These are phyloP conservation scores for Osedax fenrisi DNA, from an alignment of 2,888 invertebrate species.

Conservation along the genomic window DNA sequence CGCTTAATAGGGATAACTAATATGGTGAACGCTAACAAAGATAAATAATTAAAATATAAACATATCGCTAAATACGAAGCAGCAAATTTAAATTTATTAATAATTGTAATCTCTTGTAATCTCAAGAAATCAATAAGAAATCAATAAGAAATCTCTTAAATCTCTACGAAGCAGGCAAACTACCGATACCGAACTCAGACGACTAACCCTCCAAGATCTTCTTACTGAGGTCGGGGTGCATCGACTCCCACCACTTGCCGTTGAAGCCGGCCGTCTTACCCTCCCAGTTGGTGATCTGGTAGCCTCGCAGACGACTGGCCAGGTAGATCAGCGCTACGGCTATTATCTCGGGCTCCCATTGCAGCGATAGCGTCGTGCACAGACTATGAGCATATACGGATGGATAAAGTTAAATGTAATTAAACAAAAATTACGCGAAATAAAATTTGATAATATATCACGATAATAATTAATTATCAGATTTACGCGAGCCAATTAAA, in stretches of 20 bases:
- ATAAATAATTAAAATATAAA: too few species aligned
- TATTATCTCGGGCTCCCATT: slow-evolving; percentile 93
- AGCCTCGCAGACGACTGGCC: slow-evolving; percentile 85
- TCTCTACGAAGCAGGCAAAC: too few species aligned
- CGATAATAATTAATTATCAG: slow-evolving; percentile 88
- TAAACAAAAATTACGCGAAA: slow-evolving; percentile 10
- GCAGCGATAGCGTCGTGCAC: slow-evolving; percentile 85
- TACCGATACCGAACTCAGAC: too few species aligned
- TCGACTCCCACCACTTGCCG: slow-evolving; percentile 86
- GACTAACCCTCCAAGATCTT: slow-evolving; percentile 69
- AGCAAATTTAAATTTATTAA: too few species aligned
- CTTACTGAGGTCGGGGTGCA: slow-evolving; percentile 84
- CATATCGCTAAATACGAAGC: too few species aligned
- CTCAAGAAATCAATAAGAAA: too few species aligned
- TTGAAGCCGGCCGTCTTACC: slow-evolving; percentile 60
- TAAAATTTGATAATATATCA: slow-evolving; percentile 71
- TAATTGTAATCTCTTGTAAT: too few species aligned
- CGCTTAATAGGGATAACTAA: too few species aligned
- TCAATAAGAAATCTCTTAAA: too few species aligned
- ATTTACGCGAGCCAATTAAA: too few species aligned
- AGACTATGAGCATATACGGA: slow-evolving; percentile 55
- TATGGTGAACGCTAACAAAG: too few species aligned
- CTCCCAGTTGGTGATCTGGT: slow-evolving; percentile 83
- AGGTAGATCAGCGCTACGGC: slow-evolving; percentile 93
- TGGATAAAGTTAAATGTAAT: slow-evolving; percentile 22